These are phyloP conservation scores for Phenganax stokvisi DNA, from an alignment of 92 coral and sea anemone species.

Conservation along the genomic window DNA sequence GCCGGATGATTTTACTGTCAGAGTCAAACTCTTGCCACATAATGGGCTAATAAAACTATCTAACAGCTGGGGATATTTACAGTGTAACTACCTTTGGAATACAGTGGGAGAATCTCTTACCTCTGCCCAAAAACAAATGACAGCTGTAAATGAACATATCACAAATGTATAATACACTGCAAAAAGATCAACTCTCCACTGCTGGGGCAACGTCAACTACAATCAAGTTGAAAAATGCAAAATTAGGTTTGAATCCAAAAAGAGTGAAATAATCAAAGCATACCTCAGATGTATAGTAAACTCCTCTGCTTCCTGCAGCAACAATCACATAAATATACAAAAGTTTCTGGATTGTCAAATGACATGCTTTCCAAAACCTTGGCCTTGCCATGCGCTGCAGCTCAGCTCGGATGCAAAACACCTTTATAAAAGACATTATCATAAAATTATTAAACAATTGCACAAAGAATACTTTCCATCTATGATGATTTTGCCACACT, in stretches of 20 bases:
- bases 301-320: constrained; percentile 94
- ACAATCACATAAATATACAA: constrained; percentile 79
- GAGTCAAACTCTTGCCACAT: too few relatives aligned
- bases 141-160: constrained; percentile 88
- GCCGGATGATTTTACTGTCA: too few relatives aligned
- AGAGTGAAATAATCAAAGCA: neutral
- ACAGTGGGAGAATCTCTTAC: constrained; percentile 39
- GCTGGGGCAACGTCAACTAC: constrained; percentile 70
- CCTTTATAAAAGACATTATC: constrained; percentile 33
- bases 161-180: constrained; percentile 83
- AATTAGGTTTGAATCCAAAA: neutral
- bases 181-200: constrained; percentile 72
- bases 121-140: constrained; percentile 99
- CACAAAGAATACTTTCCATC: neutral
- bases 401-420: constrained; percentile 80
- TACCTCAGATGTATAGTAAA: constrained; percentile 87
- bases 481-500: neutral
- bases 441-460: neutral
- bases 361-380: constrained; percentile 74
- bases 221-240: neutral
- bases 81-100: neutral
- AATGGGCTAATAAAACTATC: neutral
- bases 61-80: neutral
- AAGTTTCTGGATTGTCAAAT: constrained; percentile 87
- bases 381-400: constrained; percentile 65